Evolutionary conservation across 2,888 invertebrate genomes (phyloP), one percentile per base, ranked within the genome.

Genomic region (Pinctada fucata): DNA sequence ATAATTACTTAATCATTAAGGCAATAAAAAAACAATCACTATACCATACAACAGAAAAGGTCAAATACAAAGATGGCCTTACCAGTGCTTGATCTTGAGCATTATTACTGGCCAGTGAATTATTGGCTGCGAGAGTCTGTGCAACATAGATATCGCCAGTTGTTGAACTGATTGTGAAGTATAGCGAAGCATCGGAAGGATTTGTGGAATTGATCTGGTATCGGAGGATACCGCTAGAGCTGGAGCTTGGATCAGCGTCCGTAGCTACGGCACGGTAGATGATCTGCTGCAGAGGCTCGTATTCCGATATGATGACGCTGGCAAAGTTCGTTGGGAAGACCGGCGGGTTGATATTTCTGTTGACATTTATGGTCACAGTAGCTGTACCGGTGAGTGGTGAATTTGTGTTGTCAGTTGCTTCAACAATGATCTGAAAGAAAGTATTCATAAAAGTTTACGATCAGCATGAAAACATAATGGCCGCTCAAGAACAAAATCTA

Each of bases 61-160:
- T 31, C 31, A 31, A 31, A 31, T 31, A 31, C 31, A 31, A 31
- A 31, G 31, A 31, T 31, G 31, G 31, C 31, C 31, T 31, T 31
- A 31, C 31, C 31, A 31, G 1, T 31, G 31, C 31, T 31, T 31
- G 31, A 31, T 31, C 31, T 31, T 31, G 31, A 31, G 31, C 31
- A 31, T 31, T 31, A 31, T 58, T 58, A 58, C 13, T 58, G 58
- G 58, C 13, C 58, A 10, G 58, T 13, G 58, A 58, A 10, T 58
- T 6, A 76, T 73, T 67, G 67, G 66, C 75, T 5, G 67, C 52
- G 13, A 86, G 76, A 49, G 78, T 13, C 47, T 75, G 83, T 13
- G 82, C 78, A 45, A 88, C 63, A 8, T 79, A 83, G 50, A 90
- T 86, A 6, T 79, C 79, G 16, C 89, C 90, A 13, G 81, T 79